A percentile compares a stretch with the other conserved stretches of the same genome.
phyloP scores from a whole-genome alignment of 2,888 invertebrate genomes.

The Tuberolachnus salignus region DNA sequence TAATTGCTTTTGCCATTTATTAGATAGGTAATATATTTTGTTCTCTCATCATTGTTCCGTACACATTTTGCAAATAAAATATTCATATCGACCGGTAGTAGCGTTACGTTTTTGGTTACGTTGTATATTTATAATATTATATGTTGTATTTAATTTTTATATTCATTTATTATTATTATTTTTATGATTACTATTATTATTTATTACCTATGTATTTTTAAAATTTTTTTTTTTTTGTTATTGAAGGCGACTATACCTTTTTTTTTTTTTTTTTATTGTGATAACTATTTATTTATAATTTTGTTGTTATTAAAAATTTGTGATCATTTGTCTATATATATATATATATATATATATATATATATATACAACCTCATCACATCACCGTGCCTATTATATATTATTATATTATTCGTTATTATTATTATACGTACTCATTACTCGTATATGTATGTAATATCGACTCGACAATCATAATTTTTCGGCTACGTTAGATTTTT shows the following conservation, averaged over 20 bases:
- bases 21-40: not conserved
- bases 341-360: too few species aligned
- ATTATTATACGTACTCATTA: too few species aligned
- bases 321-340: conserved; percentile 41
- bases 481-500: conserved; percentile 3
- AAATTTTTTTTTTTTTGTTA: conserved; percentile 27
- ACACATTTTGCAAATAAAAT: conserved; percentile 18
- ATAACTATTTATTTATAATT: conserved; percentile 35
- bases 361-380: not conserved
- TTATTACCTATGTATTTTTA: too few species aligned
- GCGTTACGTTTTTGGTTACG: conserved; percentile 6
- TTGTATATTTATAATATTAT: not conserved
- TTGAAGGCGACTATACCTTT: conserved; percentile 21
- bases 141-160: conserved; percentile 4
- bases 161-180: conserved; percentile 23
- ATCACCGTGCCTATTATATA: not conserved
- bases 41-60: conserved; percentile 19
- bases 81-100: conserved; percentile 33
- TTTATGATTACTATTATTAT: not conserved
- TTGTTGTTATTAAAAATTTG: conserved; percentile 37
- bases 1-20: conserved; percentile 39
- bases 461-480: conserved; percentile 34
- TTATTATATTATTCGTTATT: too few species aligned
- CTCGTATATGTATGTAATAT: too few species aligned
- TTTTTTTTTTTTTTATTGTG: conserved; percentile 29